Evolutionary conservation across 2,888 invertebrate genomes (phyloP).

Genomic region (Pediacus dermestoides): DNA sequence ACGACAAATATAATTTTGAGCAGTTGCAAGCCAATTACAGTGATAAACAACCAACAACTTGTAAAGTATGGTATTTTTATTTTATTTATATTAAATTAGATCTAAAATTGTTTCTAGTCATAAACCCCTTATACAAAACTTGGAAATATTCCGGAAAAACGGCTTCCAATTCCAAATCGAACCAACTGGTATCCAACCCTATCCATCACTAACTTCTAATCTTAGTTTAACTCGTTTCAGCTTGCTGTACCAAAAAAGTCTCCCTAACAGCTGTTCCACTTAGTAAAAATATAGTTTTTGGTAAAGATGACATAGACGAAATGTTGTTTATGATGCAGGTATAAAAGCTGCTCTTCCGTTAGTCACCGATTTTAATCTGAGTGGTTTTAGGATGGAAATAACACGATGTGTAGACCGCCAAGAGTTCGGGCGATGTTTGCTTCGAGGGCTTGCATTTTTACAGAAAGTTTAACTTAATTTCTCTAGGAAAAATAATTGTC

Average conservation of each 20-base stretch:
- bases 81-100: constrained; percentile 3
- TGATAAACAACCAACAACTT: constrained; percentile 79
- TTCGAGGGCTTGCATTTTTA: constrained; percentile 94
- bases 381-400: constrained; percentile 61
- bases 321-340: constrained; percentile 85
- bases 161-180: constrained; percentile 88
- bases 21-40: constrained; percentile 75
- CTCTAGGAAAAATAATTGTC: too few relatives aligned
- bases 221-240: constrained; percentile 48
- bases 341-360: too few relatives aligned
- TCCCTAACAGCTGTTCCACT: constrained; percentile 80
- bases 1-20: constrained; percentile 98
- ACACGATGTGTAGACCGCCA: constrained; percentile 69
- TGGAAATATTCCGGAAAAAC: constrained; percentile 82
- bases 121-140: constrained; percentile 76
- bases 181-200: constrained; percentile 54
- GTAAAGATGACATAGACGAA: constrained; percentile 93
- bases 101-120: too few relatives aligned
- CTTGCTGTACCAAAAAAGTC: constrained; percentile 68
- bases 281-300: constrained; percentile 87
- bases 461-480: too few relatives aligned
- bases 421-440: constrained; percentile 90
- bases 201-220: too few relatives aligned
- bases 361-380: too few relatives aligned
- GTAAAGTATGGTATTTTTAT: constrained; percentile 60